Evolutionary conservation across 2,888 invertebrate species (phyloP).

Genomic region (Netelia fuscicornis): DNA sequence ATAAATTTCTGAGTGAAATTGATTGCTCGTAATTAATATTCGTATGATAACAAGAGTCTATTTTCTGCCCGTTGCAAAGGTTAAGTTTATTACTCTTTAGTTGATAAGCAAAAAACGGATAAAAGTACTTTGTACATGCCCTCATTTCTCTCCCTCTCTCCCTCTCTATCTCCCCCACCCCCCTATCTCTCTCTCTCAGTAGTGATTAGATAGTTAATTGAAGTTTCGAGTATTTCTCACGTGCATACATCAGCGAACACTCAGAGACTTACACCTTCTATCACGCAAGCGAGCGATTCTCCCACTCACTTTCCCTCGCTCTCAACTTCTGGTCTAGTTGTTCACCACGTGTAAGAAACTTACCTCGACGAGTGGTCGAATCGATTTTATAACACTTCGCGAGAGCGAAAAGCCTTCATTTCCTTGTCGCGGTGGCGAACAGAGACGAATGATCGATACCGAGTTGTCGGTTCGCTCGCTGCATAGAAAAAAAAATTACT

Average conservation of each 20-base stretch:
- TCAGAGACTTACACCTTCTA: slow-evolving; percentile 29
- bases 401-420: slow-evolving; percentile 27
- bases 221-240: slow-evolving; percentile 46
- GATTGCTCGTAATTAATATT: no score
- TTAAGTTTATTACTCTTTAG: background rate
- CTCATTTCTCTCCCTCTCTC: background rate
- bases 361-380: slow-evolving; percentile 26
- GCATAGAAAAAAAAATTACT: no score
- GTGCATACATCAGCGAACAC: slow-evolving; percentile 13
- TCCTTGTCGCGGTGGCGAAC: slow-evolving; percentile 27
- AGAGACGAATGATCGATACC: slow-evolving; percentile 23
- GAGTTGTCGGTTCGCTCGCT: background rate
- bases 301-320: slow-evolving; percentile 1
- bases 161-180: background rate
- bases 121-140: background rate
- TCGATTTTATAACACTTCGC: slow-evolving; percentile 43
- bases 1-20: no score
- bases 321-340: slow-evolving; percentile 1
- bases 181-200: background rate
- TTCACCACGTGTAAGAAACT: slow-evolving; percentile 25
- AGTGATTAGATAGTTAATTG: slow-evolving; percentile 35
- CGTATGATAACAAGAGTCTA: no score
- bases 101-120: background rate
- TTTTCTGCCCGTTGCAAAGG: background rate
- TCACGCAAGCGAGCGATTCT: slow-evolving; percentile 36